Evolutionary conservation across 1,140 invertebrate genomes (phyloP), one percentile per base, ranked within the genome.

Genomic region (Apocrypta bakeri): DNA sequence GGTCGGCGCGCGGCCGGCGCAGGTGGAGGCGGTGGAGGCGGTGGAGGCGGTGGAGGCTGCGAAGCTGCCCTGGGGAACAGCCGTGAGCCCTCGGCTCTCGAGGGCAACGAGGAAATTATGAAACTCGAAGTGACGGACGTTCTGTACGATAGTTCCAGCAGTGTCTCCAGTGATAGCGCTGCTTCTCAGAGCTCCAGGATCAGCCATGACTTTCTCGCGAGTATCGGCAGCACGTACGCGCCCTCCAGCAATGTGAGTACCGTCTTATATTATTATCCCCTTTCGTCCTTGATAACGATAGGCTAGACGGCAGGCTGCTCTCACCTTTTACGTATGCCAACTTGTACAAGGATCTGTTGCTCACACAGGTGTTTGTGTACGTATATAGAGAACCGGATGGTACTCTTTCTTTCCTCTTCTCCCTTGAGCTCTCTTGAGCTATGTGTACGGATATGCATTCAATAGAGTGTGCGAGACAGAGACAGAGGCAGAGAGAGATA

Each of bases 111-210:
- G 75, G 48, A 64, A 40, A 79, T 21, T 9, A 83, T 83, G 77
- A 83, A 83, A 71, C 72, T 83, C 8, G 82, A 83, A 24, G 77
- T 76, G n/a, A 6, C 66, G 37, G 82, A 80, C 24, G 77, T 61
- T 0, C 63, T 83, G 0, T 79, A 83, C 64, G 82, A 83, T 42
- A 79, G 82, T 77, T 80, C 82, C 40, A 83, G 82, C 78, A 83
- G 71, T 68, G 76, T 76, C 0, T 79, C 77, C 77, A 80, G 64
- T 72, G 78, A 80, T 64, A 75, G 82, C 64, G 73, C 71, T 9
- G 25, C 77, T 17, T 83, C 82, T n/a, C 76, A 68, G 61, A 61
- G 82, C 71, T 79, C 82, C 1, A 40, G 82, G n/a, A 25, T 78
- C 37, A 79, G 82, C 56, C 77, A 83, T 69, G 82, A 83, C 61